Percentiles rank a stretch among this genome's conserved stretches.
Evolutionary conservation across 2,888 invertebrate species (phyloP).

Genomic region (Eueremaeus valkanovi): DNA sequence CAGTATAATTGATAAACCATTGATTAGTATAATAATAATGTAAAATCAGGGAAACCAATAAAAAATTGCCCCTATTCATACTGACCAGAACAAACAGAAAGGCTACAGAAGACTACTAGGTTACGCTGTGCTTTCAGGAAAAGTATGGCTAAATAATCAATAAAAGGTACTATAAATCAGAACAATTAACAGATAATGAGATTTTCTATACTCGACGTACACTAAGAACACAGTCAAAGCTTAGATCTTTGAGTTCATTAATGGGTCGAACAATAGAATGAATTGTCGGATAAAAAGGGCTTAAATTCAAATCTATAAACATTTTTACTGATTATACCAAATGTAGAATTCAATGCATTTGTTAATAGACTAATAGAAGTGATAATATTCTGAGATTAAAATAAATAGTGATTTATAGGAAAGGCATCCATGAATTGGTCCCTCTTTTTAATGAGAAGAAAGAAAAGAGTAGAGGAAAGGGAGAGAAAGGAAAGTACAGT

Average conservation of each 20-base stretch:
- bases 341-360: background rate
- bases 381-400: background rate
- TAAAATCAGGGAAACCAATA: no score
- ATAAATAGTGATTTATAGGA: background rate
- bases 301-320: background rate
- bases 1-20: no score
- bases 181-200: background rate
- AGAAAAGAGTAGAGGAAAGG: background rate
- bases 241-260: background rate
- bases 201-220: background rate
- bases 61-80: no score
- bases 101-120: no score
- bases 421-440: background rate
- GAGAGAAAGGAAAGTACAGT: slow-evolving; percentile 4
- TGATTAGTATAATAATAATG: no score
- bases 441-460: background rate
- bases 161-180: background rate
- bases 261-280: background rate
- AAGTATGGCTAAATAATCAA: background rate
- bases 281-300: background rate
- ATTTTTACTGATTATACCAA: background rate
- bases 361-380: background rate
- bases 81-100: no score
- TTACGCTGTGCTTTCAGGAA: no score
- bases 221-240: background rate